Conservation (phyloP, 2,113 vertebrate species). For the Tachysurus fulvidraco region DNA sequence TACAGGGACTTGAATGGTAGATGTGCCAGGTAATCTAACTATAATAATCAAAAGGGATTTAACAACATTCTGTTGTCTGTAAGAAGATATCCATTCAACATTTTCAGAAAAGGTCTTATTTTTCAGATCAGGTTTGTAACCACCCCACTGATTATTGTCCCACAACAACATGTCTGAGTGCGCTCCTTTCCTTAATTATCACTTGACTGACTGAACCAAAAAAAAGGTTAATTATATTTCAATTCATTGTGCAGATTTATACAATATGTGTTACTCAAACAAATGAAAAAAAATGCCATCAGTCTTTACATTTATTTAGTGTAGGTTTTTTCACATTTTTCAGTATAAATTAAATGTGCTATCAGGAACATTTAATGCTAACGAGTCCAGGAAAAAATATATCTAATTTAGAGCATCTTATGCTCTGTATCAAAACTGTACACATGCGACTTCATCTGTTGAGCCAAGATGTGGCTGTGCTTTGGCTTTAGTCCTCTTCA, state of each 20-base stretch:
- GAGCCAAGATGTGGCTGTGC: not conserved
- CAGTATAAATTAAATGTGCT: not conserved
- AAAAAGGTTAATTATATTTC: not conserved
- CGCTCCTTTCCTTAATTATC: not conserved
- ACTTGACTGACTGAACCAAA: not conserved
- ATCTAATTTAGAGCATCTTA: not conserved
- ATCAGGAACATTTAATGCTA: not conserved
- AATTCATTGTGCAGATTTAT: not conserved
- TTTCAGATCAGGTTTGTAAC: not conserved
- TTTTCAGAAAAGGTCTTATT: not conserved
- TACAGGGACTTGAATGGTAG: not conserved
- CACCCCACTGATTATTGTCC: not conserved
- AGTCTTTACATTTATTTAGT: not conserved
- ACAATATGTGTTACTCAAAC: not conserved
- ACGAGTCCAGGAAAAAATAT: not conserved
- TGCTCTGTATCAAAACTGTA: not conserved
- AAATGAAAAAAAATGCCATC: not conserved
- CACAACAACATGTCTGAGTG: not conserved
- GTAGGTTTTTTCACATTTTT: not conserved
- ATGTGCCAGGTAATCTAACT: not conserved
- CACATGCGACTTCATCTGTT: not conserved
- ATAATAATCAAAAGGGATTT: not conserved
- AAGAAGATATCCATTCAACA: not conserved
- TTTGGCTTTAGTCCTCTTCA: slow-evolving; percentile 51
- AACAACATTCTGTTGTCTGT: not conserved